Evolutionary conservation across 2,797 vertebrate species (phyloP).

Genomic region (Gymnothorax reevesii): DNA sequence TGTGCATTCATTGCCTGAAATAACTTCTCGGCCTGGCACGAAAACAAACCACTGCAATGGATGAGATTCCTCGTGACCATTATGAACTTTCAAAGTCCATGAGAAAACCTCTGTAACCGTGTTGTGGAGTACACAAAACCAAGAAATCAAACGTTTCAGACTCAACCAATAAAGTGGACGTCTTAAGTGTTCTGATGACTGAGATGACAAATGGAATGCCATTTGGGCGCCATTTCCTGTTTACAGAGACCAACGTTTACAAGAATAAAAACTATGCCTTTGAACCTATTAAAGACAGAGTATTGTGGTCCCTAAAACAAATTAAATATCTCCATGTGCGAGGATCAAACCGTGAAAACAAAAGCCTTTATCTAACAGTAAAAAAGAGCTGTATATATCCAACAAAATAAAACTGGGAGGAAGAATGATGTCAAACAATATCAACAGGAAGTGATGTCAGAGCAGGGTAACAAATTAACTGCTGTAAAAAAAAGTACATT

Average conservation of each 20-base stretch:
- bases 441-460: slow-evolving; percentile 37
- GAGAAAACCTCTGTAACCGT: slow-evolving; percentile 1
- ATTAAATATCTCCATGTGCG: slow-evolving; percentile 27
- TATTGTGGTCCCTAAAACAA: slow-evolving; percentile 28
- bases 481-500: not conserved
- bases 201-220: slow-evolving; percentile 9
- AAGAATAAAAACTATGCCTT: slow-evolving; percentile 34
- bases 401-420: slow-evolving; percentile 22
- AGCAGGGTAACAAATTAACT: not conserved
- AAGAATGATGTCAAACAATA: slow-evolving; percentile 18
- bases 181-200: not conserved
- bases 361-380: slow-evolving; percentile 15
- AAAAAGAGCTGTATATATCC: not conserved
- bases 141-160: not conserved
- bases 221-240: slow-evolving; percentile 30
- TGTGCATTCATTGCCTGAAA: not conserved
- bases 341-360: slow-evolving; percentile 26
- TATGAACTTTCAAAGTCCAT: slow-evolving; percentile 15
- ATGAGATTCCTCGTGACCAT: slow-evolving; percentile 1
- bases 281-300: slow-evolving; percentile 39
- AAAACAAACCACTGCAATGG: not conserved
- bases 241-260: slow-evolving; percentile 35
- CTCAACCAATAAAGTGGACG: not conserved
- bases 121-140: not conserved
- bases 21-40: slow-evolving; percentile 10